These are phyloP conservation scores for Petaurus breviceps DNA, from an alignment of 2,113 vertebrate species.

Conservation along the genomic window DNA sequence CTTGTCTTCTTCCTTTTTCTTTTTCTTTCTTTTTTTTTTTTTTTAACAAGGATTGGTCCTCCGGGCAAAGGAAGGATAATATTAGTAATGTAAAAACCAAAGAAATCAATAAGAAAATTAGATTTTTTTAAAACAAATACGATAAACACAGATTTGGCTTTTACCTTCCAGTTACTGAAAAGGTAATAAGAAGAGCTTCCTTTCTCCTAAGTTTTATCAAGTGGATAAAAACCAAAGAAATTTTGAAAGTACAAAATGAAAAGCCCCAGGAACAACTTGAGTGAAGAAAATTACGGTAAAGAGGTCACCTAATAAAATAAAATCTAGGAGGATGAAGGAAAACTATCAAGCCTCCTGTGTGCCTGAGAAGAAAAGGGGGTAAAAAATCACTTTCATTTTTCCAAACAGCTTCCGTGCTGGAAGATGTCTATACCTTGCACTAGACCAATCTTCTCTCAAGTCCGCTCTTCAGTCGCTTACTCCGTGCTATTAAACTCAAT, in stretches of 20 bases:
- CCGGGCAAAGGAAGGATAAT: background rate
- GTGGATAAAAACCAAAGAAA: slow-evolving; percentile 45
- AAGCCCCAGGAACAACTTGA: slow-evolving; percentile 29
- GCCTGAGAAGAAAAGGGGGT: slow-evolving; percentile 47
- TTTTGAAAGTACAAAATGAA: slow-evolving; percentile 20
- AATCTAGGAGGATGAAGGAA: slow-evolving; percentile 12
- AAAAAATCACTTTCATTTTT: background rate
- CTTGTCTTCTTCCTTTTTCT: background rate
- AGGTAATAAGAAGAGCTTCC: background rate
- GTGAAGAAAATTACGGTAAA: slow-evolving; percentile 54
- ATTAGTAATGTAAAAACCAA: background rate
- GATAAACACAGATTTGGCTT: slow-evolving; percentile 31
- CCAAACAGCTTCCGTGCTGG: background rate
- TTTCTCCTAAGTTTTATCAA: slow-evolving; percentile 60
- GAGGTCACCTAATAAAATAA: slow-evolving; percentile 33
- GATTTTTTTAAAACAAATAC: background rate
- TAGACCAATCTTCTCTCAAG: slow-evolving; percentile 23
- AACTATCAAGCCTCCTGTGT: slow-evolving; percentile 17
- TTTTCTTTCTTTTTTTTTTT: background rate
- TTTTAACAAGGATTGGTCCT: background rate
- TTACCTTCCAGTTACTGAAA: slow-evolving; percentile 53
- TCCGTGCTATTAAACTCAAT: slow-evolving; percentile 53
- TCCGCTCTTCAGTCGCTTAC: slow-evolving; percentile 47
- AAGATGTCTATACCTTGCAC: background rate
- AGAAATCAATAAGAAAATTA: background rate